Conservation (phyloP, 2,797 vertebrate genomes). For the Tapera naevia region DNA sequence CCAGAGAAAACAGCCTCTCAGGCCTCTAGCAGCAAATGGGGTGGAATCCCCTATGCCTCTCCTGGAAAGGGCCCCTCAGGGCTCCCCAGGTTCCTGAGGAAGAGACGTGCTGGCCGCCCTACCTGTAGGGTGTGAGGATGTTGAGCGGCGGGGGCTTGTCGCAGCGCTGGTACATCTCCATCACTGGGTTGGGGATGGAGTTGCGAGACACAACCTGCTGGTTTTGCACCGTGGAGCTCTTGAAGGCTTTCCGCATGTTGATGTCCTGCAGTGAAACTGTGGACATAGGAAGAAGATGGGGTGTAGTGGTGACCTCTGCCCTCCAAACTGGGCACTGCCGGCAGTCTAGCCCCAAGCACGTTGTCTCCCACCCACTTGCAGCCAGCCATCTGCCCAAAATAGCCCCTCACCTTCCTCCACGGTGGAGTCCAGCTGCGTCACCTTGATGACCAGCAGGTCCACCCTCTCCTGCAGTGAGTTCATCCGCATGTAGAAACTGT, state of each 20-base stretch:
- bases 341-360: accelerated
- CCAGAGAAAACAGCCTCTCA: not conserved
- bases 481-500: slow-evolving; percentile 92
- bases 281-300: not conserved
- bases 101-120: accelerated
- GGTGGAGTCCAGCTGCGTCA: slow-evolving; percentile 91
- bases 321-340: accelerated
- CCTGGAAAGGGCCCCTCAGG: not conserved
- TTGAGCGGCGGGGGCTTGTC: slow-evolving; percentile 92
- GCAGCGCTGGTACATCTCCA: slow-evolving; percentile 91
- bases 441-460: slow-evolving; percentile 90
- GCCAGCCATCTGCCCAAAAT: not conserved
- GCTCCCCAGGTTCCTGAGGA: accelerated
- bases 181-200: slow-evolving; percentile 89
- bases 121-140: slow-evolving; percentile 91
- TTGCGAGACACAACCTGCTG: slow-evolving; percentile 92
- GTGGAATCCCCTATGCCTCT: accelerated
- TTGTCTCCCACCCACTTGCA: not conserved
- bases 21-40: not conserved
- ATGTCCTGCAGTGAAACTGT: slow-evolving; percentile 91
- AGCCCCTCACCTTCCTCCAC: slow-evolving; percentile 87
- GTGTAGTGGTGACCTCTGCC: not conserved
- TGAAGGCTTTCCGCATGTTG: slow-evolving; percentile 94
- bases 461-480: slow-evolving; percentile 91
- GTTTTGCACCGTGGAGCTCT: slow-evolving; percentile 91